Conservation (phyloP, 2,888 invertebrate genomes). For the Piscicola geometra region DNA sequence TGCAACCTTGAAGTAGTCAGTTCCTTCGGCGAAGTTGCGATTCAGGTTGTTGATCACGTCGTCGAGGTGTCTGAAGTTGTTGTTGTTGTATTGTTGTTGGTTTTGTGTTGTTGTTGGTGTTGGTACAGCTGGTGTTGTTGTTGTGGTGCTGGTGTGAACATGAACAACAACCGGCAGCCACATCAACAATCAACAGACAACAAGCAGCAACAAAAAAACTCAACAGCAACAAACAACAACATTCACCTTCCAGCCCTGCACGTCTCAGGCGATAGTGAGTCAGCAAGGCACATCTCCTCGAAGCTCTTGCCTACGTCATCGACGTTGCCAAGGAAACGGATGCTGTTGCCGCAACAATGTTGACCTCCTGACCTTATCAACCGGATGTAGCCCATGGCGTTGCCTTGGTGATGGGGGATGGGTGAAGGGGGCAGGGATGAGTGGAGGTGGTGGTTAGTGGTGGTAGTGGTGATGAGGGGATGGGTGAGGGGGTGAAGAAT, state of each 20-base stretch:
- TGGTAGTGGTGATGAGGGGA: slow-evolving; percentile 63
- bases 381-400: slow-evolving; percentile 91
- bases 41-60: slow-evolving; percentile 72
- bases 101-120: no score
- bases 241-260: slow-evolving; percentile 54
- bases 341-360: slow-evolving; percentile 83
- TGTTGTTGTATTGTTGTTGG: no score
- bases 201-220: slow-evolving; percentile 5
- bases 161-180: no score
- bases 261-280: slow-evolving; percentile 63
- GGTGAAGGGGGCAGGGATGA: no score
- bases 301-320: slow-evolving; percentile 64
- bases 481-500: no score
- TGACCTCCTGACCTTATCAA: slow-evolving; percentile 88
- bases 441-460: slow-evolving; percentile 42
- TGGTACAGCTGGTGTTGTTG: no score
- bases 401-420: slow-evolving; percentile 60
- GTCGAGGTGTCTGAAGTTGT: slow-evolving; percentile 64
- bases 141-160: no score
- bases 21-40: slow-evolving; percentile 78
- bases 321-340: slow-evolving; percentile 79
- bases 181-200: slow-evolving; percentile 7
- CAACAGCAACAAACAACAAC: background rate
- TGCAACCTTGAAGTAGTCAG: slow-evolving; percentile 77
- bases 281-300: slow-evolving; percentile 64